Base-by-base conservation (phyloP, 2,888 invertebrate species). In the Rhamnusium bicolor region DNA sequence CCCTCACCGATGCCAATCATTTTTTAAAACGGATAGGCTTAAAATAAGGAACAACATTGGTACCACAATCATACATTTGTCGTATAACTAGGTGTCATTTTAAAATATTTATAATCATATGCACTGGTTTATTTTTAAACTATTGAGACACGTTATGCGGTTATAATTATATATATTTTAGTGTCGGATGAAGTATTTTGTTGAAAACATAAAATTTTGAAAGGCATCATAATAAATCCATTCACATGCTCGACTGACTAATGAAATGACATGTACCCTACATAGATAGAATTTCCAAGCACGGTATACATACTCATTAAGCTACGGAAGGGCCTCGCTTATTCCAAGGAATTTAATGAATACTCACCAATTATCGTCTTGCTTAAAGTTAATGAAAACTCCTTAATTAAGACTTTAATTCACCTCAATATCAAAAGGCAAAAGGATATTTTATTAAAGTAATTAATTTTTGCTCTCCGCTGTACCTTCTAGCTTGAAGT, bases 321-420 rank as follows among this genome's bases (percentile, higher is more conserved):
- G 53, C 19, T 8, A 14, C 19, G 51, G 32, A 53, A 32, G 32
- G 29, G 14, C 53, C 32, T 53, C 18, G 65, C 53, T 65, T 65
- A 65, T 53, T 65, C 51, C 65, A 65, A 63, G 65, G 47, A 65
- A 65, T 65, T 65, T 65, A 51, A 65, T 65, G 65, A 65, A 65
- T 65, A 65, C 65, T 53, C 32, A 40, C 65, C 24, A 65, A 65
- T 65, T 65, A 53, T 53, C 51, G 32, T 53, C 65, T 40, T 53
- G 65, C 32, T 53, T 32, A 21, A 65, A 65, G 65, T 65, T 65
- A 65, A 65, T 65, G 65, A 65, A 65, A 65, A 65, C 29, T 53
- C 47, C 40, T 65, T 65, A 65, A 65, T 53, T 65, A 65, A 65
- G 65, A 53, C 32, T 18, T 65, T 65, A 53, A 53, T 65, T 49